Conservation (phyloP, 2,797 vertebrate species). For the Micromesistius poutassou region DNA sequence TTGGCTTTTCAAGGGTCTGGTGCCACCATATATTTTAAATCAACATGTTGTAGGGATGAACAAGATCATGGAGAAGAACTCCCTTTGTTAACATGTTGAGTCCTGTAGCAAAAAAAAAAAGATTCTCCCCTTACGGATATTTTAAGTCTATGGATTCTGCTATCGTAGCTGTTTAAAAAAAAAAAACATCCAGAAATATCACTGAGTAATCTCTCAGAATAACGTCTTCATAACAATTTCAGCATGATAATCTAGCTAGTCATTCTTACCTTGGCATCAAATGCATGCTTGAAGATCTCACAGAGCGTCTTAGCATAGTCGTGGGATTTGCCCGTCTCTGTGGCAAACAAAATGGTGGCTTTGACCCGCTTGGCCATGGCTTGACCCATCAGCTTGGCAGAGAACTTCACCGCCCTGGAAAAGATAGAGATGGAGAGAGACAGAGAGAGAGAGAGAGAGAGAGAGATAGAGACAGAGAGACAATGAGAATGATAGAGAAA, state of each 20-base stretch:
- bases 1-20: too few species aligned
- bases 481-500: neutral
- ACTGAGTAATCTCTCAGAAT: too few species aligned
- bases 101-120: neutral
- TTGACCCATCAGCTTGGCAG: conserved; percentile 82
- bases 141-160: neutral
- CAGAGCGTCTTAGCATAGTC: conserved; percentile 96
- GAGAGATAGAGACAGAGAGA: neutral
- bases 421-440: neutral
- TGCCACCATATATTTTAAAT: neutral
- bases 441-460: neutral
- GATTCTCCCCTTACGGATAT: neutral
- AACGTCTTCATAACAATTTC: conserved; percentile 14
- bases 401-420: conserved; percentile 82
- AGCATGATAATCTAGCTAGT: conserved; percentile 46
- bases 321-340: conserved; percentile 94
- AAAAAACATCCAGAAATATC: neutral
- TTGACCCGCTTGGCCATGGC: conserved; percentile 99
- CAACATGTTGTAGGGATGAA: neutral
- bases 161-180: neutral
- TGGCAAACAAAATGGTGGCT: conserved; percentile 94
- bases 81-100: neutral
- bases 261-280: conserved; percentile 89
- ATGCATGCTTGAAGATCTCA: conserved; percentile 98
- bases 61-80: neutral